A percentile compares a stretch with the other conserved stretches of the same genome.
These are phyloP conservation scores for Zaprionus davidi DNA, from an alignment of 1,140 invertebrate species.

Conservation along the genomic window DNA sequence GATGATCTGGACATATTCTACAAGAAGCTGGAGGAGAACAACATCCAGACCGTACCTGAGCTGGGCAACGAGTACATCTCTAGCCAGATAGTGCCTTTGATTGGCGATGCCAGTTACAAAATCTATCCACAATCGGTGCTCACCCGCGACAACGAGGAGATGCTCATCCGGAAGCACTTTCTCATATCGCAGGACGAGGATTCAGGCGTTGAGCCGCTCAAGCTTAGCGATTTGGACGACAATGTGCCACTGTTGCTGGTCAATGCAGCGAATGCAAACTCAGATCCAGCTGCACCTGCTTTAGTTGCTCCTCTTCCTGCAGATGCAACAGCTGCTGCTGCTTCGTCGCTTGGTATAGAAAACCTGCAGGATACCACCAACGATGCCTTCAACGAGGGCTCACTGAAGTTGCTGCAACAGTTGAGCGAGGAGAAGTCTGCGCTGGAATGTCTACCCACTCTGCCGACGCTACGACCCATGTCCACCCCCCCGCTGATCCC, in stretches of 20 bases:
- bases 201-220: constrained; percentile 58
- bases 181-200: constrained; percentile 69
- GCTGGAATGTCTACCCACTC: not conserved
- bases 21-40: constrained; percentile 55
- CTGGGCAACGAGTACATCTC: constrained; percentile 66
- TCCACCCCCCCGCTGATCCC: constrained; percentile 22
- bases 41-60: constrained; percentile 52
- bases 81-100: constrained; percentile 64
- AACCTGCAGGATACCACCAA: not conserved
- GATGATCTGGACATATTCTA: constrained; percentile 63
- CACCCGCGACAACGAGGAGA: constrained; percentile 67
- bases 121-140: constrained; percentile 62
- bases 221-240: constrained; percentile 65
- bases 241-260: constrained; percentile 58
- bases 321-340: not conserved
- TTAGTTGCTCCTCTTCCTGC: not conserved
- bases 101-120: constrained; percentile 57
- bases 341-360: not conserved
- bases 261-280: constrained; percentile 4
- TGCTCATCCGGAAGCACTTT: constrained; percentile 77
- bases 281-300: not conserved
- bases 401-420: constrained; percentile 5
- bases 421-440: not conserved
- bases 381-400: constrained; percentile 1
- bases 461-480: not conserved